Evolutionary conservation across 2,113 vertebrate species (phyloP).

Genomic region (Brachionichthys hirsutus): DNA sequence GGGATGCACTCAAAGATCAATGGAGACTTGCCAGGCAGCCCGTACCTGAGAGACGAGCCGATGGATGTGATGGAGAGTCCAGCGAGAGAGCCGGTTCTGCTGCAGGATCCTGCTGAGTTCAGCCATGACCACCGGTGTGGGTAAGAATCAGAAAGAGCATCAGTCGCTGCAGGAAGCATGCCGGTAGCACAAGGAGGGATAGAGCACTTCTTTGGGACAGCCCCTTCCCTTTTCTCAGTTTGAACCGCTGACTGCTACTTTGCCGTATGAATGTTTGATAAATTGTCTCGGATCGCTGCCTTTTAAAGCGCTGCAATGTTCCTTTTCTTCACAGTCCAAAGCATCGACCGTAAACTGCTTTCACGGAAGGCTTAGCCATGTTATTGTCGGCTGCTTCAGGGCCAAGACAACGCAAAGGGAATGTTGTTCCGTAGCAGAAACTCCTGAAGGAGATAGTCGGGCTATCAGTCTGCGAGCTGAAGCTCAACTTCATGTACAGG

Average conservation of each 20-base stretch:
- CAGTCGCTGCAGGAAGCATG: slow-evolving; percentile 43
- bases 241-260: slow-evolving; percentile 7
- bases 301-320: too few species aligned
- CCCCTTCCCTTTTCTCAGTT: slow-evolving; percentile 18
- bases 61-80: slow-evolving; percentile 50
- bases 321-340: neutral
- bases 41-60: slow-evolving; percentile 51
- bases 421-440: too few species aligned
- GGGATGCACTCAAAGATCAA: slow-evolving; percentile 53
- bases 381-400: neutral
- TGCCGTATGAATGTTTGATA: neutral
- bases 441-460: too few species aligned
- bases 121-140: slow-evolving; percentile 56
- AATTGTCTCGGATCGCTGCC: neutral
- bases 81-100: slow-evolving; percentile 54
- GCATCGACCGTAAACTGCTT: neutral
- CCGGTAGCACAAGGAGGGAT: slow-evolving; percentile 20
- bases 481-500: too few species aligned
- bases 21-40: slow-evolving; percentile 62
- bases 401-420: too few species aligned
- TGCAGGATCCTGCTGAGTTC: slow-evolving; percentile 66
- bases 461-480: too few species aligned
- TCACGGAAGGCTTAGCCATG: neutral
- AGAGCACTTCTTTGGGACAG: slow-evolving; percentile 39
- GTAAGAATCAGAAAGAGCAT: slow-evolving; percentile 63